Evolutionary conservation across 2,888 invertebrate species (phyloP).

Genomic region (Tuta absoluta): DNA sequence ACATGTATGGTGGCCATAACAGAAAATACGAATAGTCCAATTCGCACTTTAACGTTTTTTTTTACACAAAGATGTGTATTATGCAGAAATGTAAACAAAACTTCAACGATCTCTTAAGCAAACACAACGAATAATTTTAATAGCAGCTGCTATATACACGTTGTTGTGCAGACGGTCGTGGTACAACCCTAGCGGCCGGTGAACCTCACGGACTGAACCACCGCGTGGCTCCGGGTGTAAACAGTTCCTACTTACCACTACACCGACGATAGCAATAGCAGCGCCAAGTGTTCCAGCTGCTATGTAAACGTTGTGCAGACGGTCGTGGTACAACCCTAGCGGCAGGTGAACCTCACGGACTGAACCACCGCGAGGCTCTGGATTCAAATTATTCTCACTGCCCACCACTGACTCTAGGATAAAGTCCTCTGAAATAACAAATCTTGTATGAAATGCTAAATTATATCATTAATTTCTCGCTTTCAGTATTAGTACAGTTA

Average conservation of each 20-base stretch:
- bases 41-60: no score
- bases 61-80: no score
- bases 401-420: constrained; percentile 84
- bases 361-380: constrained; percentile 54
- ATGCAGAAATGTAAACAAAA: no score
- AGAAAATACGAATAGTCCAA: no score
- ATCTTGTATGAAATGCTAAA: no score
- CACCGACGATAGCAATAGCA: constrained; percentile 87
- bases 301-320: constrained; percentile 88
- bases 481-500: not conserved
- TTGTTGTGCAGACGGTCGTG: constrained; percentile 87
- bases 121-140: no score
- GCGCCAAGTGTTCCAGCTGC: constrained; percentile 89
- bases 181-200: constrained; percentile 81
- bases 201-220: constrained; percentile 73
- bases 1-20: no score
- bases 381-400: constrained; percentile 53
- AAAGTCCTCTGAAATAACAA: constrained; percentile 82
- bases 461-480: no score
- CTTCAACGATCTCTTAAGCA: no score
- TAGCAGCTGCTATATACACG: constrained; percentile 89
- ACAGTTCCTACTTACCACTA: constrained; percentile 78
- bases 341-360: constrained; percentile 80
- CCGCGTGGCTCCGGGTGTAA: constrained; percentile 53
- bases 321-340: constrained; percentile 82